Conservation (phyloP, 2,888 invertebrate species). For the Microplitis deprimator region DNA sequence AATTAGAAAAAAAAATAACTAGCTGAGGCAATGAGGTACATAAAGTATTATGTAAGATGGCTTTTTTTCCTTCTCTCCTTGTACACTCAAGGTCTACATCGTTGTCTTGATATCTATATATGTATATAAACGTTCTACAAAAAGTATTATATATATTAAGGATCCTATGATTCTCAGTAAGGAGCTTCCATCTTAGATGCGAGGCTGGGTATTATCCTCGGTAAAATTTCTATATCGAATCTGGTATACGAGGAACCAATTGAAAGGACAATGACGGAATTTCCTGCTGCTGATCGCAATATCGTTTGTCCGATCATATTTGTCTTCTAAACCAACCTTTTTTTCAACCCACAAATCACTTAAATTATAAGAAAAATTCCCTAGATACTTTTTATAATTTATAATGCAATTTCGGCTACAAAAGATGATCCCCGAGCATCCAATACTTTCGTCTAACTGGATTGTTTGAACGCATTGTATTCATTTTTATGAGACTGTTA, state of each 20-base stretch:
- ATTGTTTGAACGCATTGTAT: not conserved
- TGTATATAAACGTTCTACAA: not conserved
- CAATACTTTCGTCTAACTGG: not conserved
- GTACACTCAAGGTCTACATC: not conserved
- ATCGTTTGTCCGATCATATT: slow-evolving; percentile 36
- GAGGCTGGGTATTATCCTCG: slow-evolving; percentile 49
- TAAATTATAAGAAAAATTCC: slow-evolving; percentile 6
- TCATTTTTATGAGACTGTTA: no score
- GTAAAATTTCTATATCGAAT: slow-evolving; percentile 53
- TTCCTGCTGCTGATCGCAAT: slow-evolving; percentile 47
- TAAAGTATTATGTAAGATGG: slow-evolving; percentile 21
- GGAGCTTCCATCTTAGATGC: slow-evolving; percentile 49
- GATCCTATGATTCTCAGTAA: slow-evolving; percentile 45
- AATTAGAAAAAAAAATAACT: slow-evolving; percentile 32
- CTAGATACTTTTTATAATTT: slow-evolving; percentile 4
- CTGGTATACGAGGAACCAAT: slow-evolving; percentile 50
- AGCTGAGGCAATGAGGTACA: slow-evolving; percentile 22
- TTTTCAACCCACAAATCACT: slow-evolving; percentile 23
- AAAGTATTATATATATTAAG: slow-evolving; percentile 19
- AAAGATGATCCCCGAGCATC: not conserved
- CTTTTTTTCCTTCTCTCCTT: not conserved
- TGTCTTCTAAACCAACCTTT: slow-evolving; percentile 19
- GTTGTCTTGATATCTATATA: not conserved
- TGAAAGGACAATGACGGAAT: slow-evolving; percentile 50
- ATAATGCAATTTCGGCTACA: not conserved